phyloP scores from a whole-genome alignment of 2,797 vertebrate species.

The Danio kyathit region DNA sequence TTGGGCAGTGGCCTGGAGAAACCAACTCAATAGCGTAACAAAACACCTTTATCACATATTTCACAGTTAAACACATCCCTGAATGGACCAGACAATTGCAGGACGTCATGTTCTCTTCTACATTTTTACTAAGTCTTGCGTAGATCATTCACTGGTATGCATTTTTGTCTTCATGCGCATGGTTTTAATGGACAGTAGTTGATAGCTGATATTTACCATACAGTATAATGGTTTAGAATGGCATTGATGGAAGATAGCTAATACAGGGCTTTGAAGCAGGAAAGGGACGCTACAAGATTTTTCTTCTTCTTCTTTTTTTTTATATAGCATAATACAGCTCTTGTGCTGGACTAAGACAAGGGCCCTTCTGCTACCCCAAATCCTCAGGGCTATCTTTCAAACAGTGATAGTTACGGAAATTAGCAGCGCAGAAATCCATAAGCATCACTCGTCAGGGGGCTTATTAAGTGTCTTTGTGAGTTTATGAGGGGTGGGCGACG shows the following conservation, averaged over 20 bases:
- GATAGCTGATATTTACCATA: too few species aligned
- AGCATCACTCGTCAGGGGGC: slow-evolving; percentile 91
- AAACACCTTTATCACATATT: slow-evolving; percentile 54
- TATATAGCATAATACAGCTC: slow-evolving; percentile 90
- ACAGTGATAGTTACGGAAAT: slow-evolving; percentile 99
- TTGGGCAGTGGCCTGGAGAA: slow-evolving; percentile 70
- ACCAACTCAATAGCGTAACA: slow-evolving; percentile 65
- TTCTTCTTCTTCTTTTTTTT: slow-evolving; percentile 63
- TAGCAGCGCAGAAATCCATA: slow-evolving; percentile 94
- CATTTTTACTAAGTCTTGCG: not conserved
- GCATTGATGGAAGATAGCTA: slow-evolving; percentile 72
- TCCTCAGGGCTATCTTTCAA: slow-evolving; percentile 95
- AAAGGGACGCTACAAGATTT: slow-evolving; percentile 64
- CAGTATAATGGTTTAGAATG: too few species aligned
- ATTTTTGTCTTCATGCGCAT: not conserved
- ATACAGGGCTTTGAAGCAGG: slow-evolving; percentile 69
- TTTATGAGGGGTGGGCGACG: slow-evolving; percentile 82
- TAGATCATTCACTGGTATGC: too few species aligned
- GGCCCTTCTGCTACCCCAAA: slow-evolving; percentile 85
- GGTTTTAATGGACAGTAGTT: too few species aligned
- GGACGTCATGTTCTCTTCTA: slow-evolving; percentile 5
- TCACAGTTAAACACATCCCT: slow-evolving; percentile 39
- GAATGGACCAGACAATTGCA: slow-evolving; percentile 36
- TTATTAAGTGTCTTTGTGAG: slow-evolving; percentile 93
- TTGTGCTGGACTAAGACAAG: slow-evolving; percentile 81